These are phyloP conservation scores for Oreochromis tanganicae DNA, from an alignment of 2,113 vertebrate genomes.

Conservation along the genomic window DNA sequence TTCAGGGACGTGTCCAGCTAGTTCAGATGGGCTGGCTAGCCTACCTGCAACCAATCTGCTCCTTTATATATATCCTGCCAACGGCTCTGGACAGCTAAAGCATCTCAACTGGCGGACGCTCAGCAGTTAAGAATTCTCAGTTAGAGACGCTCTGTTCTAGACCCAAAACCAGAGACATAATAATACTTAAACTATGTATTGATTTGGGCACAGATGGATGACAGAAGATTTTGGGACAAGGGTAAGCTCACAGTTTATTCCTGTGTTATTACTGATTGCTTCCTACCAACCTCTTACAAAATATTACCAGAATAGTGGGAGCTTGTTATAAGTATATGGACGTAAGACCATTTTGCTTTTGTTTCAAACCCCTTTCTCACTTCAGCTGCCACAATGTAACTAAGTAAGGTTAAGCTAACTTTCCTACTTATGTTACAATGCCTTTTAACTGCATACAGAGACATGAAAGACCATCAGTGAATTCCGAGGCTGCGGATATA, in stretches of 20 bases:
- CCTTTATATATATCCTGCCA: slow-evolving; percentile 34
- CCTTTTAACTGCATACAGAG: neutral
- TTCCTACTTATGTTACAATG: neutral
- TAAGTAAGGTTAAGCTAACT: neutral
- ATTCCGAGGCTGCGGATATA: neutral
- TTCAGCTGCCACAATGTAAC: neutral
- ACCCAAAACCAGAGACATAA: neutral
- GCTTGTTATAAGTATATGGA: neutral
- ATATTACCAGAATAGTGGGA: neutral
- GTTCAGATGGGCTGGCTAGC: slow-evolving; percentile 31
- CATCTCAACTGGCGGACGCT: neutral
- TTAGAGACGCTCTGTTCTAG: neutral
- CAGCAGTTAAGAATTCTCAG: slow-evolving; percentile 8
- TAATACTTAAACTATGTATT: neutral
- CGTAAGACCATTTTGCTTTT: neutral
- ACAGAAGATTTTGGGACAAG: neutral
- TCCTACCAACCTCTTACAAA: neutral
- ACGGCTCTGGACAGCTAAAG: neutral
- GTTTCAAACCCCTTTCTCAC: neutral
- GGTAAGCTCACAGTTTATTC: neutral
- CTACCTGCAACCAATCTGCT: slow-evolving; percentile 49
- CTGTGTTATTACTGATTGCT: neutral
- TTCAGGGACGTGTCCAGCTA: slow-evolving; percentile 12
- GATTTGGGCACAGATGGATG: neutral
- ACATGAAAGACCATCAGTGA: neutral